Evolutionary conservation across 2,797 vertebrate genomes (phyloP), one percentile per base, ranked within the genome.

Genomic region (Sebastes cheni): DNA sequence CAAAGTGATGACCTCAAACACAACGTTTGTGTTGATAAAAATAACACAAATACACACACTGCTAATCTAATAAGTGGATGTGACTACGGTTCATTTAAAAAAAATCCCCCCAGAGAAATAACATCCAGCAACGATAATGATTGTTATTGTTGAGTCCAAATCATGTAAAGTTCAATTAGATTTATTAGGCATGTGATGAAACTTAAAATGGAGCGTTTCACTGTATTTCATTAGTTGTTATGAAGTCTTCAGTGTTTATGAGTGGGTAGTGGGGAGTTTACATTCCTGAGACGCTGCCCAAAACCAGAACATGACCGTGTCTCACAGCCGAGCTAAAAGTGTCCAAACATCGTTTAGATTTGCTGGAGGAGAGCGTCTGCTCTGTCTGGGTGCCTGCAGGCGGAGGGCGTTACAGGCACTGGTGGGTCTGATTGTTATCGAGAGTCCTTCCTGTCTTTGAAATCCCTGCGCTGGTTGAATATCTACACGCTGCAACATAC

Each of bases 391-490:
- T 66, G 72, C 58, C 84, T 59, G 77, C 74, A 77, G 86, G 72
- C 55, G 39, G 20, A 79, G 82, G 83, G 79, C 55, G 67, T 85
- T 56, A 14, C 62, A 72, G 75, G 22, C 71, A 23, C 67, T 60
- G 68, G 32, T 71, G 18, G 64, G 22, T 34, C 71, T 74, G 90
- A 91, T 86, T 65, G 30, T 81, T 88, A 92, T 91, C 90, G 34
- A 68, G 62, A 78, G 82, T 50, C 56, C 84, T 92, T 89, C 88
- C 86, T 90, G 86, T 88, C 69, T 85, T 83, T 91, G 67, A 86
- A 83, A 87, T 58, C 72, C 70, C 67, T 50, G 39, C 3, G 4
- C 30, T 46, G 54, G 64, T 56, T 58, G 22, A 73, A 71, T 25
- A 71, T 82, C 39, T 66, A 58, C 39, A 22, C 25, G 11, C 61